Conservation (phyloP, 1,140 invertebrate genomes). For the Dendroctonus ponderosae region DNA sequence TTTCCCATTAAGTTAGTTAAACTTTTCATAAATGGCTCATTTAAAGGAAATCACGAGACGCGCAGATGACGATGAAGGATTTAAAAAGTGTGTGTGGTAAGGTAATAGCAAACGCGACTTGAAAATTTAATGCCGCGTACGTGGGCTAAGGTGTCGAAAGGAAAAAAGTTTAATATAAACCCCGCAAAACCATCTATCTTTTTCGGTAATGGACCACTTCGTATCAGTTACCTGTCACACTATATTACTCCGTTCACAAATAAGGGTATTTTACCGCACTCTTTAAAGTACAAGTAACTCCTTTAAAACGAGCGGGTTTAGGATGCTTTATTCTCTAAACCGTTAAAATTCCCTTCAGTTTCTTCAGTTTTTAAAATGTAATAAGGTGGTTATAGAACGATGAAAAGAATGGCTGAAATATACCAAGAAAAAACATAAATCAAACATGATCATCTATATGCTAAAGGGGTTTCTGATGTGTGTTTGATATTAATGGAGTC, state of each 20-base stretch:
- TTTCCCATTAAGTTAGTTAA: not conserved
- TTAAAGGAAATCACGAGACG: too few species aligned
- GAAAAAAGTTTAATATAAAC: constrained; percentile 38
- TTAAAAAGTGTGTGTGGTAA: constrained; percentile 31
- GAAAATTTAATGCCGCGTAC: constrained; percentile 35
- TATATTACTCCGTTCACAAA: constrained; percentile 36
- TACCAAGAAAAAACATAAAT: too few species aligned
- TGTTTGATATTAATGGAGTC: constrained; percentile 16
- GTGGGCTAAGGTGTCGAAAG: constrained; percentile 30
- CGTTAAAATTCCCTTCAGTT: not conserved
- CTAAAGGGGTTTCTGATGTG: too few species aligned
- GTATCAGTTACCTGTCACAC: constrained; percentile 37
- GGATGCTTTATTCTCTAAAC: constrained; percentile 2
- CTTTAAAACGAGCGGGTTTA: constrained; percentile 15
- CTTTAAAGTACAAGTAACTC: constrained; percentile 34
- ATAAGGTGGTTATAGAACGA: too few species aligned
- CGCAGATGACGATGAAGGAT: constrained; percentile 25
- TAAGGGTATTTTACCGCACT: constrained; percentile 35
- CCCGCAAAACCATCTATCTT: constrained; percentile 35
- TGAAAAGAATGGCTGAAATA: too few species aligned
- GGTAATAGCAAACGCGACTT: constrained; percentile 35
- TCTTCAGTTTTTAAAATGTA: too few species aligned
- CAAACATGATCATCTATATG: too few species aligned
- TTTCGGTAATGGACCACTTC: constrained; percentile 37
- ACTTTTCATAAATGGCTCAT: not conserved